phyloP scores from a whole-genome alignment of 2,113 vertebrate species.

The Oreochromis niloticus region DNA sequence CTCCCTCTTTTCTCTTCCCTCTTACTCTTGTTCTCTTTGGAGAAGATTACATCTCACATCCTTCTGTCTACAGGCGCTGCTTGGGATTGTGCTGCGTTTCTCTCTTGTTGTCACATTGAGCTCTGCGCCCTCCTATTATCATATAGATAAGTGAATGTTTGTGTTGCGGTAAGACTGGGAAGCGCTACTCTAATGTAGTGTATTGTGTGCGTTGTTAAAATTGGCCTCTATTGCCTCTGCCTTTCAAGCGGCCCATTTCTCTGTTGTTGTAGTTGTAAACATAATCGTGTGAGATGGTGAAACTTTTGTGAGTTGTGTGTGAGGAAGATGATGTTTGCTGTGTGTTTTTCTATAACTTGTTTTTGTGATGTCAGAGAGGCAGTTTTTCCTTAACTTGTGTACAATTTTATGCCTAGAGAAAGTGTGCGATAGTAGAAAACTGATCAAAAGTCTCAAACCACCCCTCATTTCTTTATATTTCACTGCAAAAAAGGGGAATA shows the following conservation, averaged over 20 bases:
- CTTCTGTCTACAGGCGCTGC: conserved; percentile 48
- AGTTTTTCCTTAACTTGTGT: not conserved
- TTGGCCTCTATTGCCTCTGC: conserved; percentile 24
- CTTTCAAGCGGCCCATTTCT: conserved; percentile 15
- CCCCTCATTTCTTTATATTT: not conserved
- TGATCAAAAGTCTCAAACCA: not conserved
- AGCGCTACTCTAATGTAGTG: conserved; percentile 43
- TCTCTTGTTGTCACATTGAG: conserved; percentile 55
- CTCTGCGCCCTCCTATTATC: conserved; percentile 64
- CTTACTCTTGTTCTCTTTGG: conserved; percentile 31
- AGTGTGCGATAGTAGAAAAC: not conserved
- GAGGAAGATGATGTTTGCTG: not conserved
- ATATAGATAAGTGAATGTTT: conserved; percentile 72
- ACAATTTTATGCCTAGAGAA: not conserved
- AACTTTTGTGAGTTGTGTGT: not conserved
- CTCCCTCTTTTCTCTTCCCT: not conserved
- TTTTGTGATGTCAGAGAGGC: not conserved
- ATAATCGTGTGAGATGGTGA: not conserved
- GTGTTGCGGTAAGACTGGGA: conserved; percentile 34
- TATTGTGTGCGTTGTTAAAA: conserved; percentile 45
- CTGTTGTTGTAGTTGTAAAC: conserved; percentile 16
- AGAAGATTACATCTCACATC: conserved; percentile 64
- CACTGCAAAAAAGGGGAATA: not conserved
- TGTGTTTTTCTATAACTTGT: not conserved
- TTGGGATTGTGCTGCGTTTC: conserved; percentile 46